phyloP scores from a whole-genome alignment of 2,113 vertebrate species.

The Mellivora capensis region DNA sequence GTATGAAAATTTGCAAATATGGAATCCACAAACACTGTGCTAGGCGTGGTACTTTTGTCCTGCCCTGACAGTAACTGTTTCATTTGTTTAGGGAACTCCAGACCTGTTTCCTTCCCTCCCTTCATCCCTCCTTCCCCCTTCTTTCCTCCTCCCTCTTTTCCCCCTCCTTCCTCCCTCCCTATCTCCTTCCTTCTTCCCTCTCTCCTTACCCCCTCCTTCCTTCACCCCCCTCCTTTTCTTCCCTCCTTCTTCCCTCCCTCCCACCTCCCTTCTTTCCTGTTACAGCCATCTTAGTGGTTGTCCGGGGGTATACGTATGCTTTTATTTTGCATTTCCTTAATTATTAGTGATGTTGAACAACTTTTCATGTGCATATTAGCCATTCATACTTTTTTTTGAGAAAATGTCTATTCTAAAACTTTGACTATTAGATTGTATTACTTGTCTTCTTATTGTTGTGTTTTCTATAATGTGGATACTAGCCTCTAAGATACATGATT shows the following conservation, averaged over 20 bases:
- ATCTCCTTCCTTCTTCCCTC: too few relatives aligned
- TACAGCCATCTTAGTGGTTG: not conserved
- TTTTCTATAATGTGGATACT: not conserved
- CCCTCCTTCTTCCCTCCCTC: not conserved
- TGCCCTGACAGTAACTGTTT: not conserved
- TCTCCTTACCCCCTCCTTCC: not conserved
- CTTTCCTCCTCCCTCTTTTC: not conserved
- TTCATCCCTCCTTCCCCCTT: not conserved
- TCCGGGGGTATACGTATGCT: not conserved
- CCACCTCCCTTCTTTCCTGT: not conserved
- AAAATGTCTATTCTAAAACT: not conserved
- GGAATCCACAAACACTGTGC: not conserved
- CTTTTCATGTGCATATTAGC: not conserved
- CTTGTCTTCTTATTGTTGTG: slow-evolving; percentile 17
- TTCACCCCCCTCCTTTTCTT: rapidly evolving
- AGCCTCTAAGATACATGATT: not conserved
- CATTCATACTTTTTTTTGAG: not conserved
- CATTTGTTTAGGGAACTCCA: not conserved
- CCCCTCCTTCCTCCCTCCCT: not conserved
- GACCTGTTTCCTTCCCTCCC: not conserved
- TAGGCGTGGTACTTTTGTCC: not conserved
- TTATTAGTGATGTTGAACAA: not conserved
- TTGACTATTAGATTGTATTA: not conserved
- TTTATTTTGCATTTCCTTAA: slow-evolving; percentile 5
- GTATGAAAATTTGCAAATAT: not conserved